phyloP scores from a whole-genome alignment of 1,140 invertebrate species.

The Pseudomyrmex gracilis region DNA sequence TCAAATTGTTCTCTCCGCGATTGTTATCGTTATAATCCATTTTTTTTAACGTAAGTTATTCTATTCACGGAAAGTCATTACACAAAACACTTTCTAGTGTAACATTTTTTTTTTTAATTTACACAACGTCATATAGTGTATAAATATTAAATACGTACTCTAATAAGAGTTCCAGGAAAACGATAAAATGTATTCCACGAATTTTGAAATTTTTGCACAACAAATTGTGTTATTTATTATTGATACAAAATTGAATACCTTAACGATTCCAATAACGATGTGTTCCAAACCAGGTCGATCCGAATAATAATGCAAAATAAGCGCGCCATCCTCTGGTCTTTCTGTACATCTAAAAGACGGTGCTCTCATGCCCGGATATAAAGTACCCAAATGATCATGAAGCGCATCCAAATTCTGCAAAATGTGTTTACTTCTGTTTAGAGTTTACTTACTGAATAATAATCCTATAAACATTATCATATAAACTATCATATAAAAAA shows the following conservation, averaged over 20 bases:
- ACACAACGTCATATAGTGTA: neutral
- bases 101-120: neutral
- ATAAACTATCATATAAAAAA: no score
- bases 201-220: constrained; percentile 7
- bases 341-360: constrained; percentile 97
- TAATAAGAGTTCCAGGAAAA: neutral
- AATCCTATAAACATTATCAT: no score
- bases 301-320: constrained; percentile 96
- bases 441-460: no score
- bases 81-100: neutral
- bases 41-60: neutral
- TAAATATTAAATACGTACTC: constrained; percentile 4
- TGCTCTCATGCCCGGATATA: constrained; percentile 97
- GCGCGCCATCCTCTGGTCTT: constrained; percentile 92
- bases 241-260: constrained; percentile 87
- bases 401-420: constrained; percentile 95
- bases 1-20: neutral
- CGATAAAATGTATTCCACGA: constrained; percentile 8
- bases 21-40: neutral
- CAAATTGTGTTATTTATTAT: constrained; percentile 17
- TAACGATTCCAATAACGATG: constrained; percentile 97
- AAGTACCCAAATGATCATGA: constrained; percentile 96
- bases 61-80: neutral
- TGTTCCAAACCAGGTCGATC: constrained; percentile 96
- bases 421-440: neutral